Evolutionary conservation across 2,888 invertebrate species (phyloP).

Genomic region (Gymnocheta viridis): DNA sequence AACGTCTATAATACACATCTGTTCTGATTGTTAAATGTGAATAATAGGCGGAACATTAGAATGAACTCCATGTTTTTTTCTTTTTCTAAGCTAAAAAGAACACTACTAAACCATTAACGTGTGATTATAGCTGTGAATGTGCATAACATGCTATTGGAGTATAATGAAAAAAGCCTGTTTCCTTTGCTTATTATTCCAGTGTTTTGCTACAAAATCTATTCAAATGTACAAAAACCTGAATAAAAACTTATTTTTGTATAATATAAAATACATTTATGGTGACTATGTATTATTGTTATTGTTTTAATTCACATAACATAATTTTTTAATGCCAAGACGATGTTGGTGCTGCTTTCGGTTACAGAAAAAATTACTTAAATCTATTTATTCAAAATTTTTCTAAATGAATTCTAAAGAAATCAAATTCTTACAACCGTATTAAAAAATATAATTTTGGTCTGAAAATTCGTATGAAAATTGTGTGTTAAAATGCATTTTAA

Average conservation of each 20-base stretch:
- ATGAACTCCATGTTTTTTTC: background rate
- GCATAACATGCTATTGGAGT: background rate
- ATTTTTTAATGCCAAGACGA: no score
- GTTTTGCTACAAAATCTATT: background rate
- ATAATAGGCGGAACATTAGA: constrained; percentile 21
- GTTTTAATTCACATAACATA: background rate
- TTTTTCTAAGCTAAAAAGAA: background rate
- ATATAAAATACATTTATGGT: background rate
- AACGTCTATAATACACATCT: constrained; percentile 19
- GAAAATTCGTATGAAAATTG: no score
- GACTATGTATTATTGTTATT: background rate
- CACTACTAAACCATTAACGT: background rate
- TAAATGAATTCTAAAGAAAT: no score
- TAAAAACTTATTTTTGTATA: constrained; percentile 2
- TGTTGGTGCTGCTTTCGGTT: background rate
- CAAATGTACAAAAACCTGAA: background rate
- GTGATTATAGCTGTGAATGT: background rate
- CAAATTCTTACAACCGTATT: no score
- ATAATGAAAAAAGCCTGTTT: constrained; percentile 19
- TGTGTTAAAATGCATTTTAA: no score
- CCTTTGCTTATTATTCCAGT: background rate
- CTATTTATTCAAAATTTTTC: background rate
- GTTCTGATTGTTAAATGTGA: constrained; percentile 27
- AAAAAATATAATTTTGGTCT: no score
- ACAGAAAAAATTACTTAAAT: background rate